Conservation (phyloP, 2,797 vertebrate genomes). For the Tapera naevia region DNA sequence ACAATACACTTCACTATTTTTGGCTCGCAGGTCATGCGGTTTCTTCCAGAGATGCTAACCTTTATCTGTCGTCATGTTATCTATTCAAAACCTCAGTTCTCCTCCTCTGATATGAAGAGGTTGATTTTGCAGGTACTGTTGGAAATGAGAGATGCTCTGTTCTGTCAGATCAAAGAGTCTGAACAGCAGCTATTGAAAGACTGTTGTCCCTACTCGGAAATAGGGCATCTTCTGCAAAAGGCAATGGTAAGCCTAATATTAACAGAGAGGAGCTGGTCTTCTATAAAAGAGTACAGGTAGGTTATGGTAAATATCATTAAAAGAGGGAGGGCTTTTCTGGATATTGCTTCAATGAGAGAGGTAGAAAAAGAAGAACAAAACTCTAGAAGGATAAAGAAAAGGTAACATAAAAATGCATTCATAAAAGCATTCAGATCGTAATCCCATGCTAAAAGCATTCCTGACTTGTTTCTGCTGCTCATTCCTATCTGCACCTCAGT, state of each 20-base stretch:
- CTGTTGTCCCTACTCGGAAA: background rate
- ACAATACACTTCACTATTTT: background rate
- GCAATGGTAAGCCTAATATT: background rate
- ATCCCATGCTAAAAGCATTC: background rate
- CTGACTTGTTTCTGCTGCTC: slow-evolving; percentile 29
- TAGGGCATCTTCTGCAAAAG: background rate
- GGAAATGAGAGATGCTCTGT: background rate
- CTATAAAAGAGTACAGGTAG: background rate
- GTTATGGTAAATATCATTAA: background rate
- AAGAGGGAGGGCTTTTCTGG: background rate
- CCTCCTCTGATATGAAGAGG: background rate
- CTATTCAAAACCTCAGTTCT: background rate
- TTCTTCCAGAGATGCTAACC: background rate
- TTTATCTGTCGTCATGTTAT: background rate
- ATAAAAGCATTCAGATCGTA: background rate
- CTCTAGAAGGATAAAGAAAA: background rate
- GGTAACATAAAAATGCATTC: background rate
- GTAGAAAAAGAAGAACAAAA: background rate
- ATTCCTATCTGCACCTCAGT: background rate
- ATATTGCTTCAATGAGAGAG: background rate
- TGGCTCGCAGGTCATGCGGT: background rate
- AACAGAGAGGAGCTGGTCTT: background rate
- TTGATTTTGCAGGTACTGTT: background rate
- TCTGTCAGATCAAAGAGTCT: background rate
- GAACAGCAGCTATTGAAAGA: background rate